These are phyloP conservation scores for Acromyrmex charruanus DNA, from an alignment of 1,140 invertebrate species.

Conservation along the genomic window DNA sequence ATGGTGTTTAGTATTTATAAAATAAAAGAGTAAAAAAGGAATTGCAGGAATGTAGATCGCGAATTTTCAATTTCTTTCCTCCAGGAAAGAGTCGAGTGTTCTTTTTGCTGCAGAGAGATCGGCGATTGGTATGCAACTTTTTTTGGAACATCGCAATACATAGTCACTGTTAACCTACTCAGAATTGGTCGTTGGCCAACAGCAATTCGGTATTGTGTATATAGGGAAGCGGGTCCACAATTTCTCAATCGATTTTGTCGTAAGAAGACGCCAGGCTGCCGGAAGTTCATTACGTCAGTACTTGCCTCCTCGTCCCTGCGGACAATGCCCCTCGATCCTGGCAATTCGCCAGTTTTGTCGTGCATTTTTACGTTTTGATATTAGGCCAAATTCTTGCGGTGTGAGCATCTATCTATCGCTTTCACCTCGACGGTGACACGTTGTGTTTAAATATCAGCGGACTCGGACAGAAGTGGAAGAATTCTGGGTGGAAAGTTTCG, in stretches of 20 bases:
- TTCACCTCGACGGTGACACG: conserved; percentile 39
- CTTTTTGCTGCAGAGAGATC: neutral
- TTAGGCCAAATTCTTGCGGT: conserved; percentile 69
- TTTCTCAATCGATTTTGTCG: conserved; percentile 60
- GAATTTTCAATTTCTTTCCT: neutral
- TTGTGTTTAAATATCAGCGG: conserved; percentile 32
- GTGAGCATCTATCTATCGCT: conserved; percentile 51
- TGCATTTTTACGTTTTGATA: conserved; percentile 56
- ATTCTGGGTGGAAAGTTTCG: conserved; percentile 22
- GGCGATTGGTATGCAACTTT: conserved; percentile 5
- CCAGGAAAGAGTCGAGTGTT: neutral
- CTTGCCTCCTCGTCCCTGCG: conserved; percentile 17
- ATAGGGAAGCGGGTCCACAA: neutral
- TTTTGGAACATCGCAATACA: neutral
- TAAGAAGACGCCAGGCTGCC: conserved; percentile 35
- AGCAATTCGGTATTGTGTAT: neutral
- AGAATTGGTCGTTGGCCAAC: conserved; percentile 52
- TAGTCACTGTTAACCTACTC: conserved; percentile 26
- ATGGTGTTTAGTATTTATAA: neutral
- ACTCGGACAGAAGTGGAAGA: conserved; percentile 20
- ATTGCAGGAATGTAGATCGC: neutral
- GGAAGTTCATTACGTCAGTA: conserved; percentile 68
- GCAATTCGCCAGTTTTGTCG: conserved; percentile 56
- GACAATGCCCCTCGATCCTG: conserved; percentile 67
- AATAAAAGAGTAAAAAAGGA: too few species aligned